These are phyloP conservation scores for Thamnophis elegans DNA, from an alignment of 2,797 vertebrate genomes.

Conservation along the genomic window DNA sequence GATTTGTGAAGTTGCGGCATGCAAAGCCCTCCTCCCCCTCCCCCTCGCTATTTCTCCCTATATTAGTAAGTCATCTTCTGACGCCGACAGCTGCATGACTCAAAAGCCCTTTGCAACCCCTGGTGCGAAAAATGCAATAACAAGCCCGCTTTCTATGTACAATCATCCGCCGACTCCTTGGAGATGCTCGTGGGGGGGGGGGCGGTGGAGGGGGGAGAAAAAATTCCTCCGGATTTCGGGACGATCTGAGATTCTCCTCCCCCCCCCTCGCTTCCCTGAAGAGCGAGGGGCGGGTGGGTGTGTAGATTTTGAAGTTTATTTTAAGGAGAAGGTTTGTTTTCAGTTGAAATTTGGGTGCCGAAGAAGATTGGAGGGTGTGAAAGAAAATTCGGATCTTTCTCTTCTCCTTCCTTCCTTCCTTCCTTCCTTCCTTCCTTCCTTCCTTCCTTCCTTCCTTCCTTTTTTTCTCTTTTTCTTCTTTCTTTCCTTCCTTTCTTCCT, in stretches of 20 bases:
- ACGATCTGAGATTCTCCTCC: not conserved
- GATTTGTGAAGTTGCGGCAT: not conserved
- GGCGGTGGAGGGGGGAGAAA: too few relatives aligned
- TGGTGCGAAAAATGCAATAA: too few relatives aligned
- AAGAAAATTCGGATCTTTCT: not conserved
- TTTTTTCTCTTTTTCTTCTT: not conserved
- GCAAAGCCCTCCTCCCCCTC: fast-evolving
- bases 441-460: not conserved
- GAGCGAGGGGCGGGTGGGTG: not conserved
- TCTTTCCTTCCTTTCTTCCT: not conserved
- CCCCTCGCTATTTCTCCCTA: not conserved
- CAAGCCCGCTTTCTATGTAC: not conserved
- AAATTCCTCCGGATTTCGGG: not conserved
- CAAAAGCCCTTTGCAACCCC: not conserved
- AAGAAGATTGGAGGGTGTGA: not conserved
- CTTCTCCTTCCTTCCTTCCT: too few relatives aligned
- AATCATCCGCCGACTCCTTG: not conserved
- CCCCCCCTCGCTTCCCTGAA: not conserved
- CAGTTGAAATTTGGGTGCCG: fast-evolving
- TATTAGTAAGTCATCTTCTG: not conserved
- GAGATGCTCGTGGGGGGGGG: not conserved
- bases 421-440: not conserved
- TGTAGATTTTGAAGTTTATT: too few relatives aligned
- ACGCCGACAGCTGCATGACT: not conserved
- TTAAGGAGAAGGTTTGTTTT: not conserved